Evolutionary conservation across 2,888 invertebrate species (phyloP), one percentile per base, ranked within the genome.

Genomic region (Pandemis heparana): DNA sequence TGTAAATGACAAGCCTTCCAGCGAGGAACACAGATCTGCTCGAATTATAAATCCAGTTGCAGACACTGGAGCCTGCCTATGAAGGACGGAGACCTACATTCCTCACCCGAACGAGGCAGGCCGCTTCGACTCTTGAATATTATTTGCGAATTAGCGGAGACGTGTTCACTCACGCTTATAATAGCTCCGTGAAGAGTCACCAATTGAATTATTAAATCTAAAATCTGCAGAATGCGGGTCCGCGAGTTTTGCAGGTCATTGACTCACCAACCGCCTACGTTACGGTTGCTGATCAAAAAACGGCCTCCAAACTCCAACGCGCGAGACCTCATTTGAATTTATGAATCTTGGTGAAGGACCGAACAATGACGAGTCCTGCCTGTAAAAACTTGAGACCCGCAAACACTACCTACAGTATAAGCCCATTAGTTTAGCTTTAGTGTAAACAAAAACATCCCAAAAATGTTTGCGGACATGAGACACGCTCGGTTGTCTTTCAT

Each of bases 241-340:
- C 89, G 86, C 94, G 87, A 90, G 89, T 92, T 93, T 92, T 83
- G 89, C 92, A 89, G 94, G 94, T 94, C 94, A 91, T 94, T 94
- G 94, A 94, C 94, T 92, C 88, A 91, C 88, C 89, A 82, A 84
- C 88, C 93, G 90, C 93, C 93, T 88, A 94, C 93, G 86, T 87
- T 83, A 82, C 87, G 79, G 82, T 85, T 85, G 83, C 83, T 87
- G 87, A 83, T 88, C 85, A 87, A 90, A 92, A 86, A 87, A 83
- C 77, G 78, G 78, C 78, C 79, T 77, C 77, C 75, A 79, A 81
- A 63, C 39, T 70, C 64, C 67, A 60, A 53, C 71, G 64, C 14
- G 48, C 63, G 67, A 63, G 68, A 68, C 72, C 73, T 70, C 48
- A 66, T 66, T 74, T 74, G 60, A 74, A 74, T 74, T 74, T 70